phyloP scores from a whole-genome alignment of 2,888 invertebrate species.

The Hypsopygia costalis region DNA sequence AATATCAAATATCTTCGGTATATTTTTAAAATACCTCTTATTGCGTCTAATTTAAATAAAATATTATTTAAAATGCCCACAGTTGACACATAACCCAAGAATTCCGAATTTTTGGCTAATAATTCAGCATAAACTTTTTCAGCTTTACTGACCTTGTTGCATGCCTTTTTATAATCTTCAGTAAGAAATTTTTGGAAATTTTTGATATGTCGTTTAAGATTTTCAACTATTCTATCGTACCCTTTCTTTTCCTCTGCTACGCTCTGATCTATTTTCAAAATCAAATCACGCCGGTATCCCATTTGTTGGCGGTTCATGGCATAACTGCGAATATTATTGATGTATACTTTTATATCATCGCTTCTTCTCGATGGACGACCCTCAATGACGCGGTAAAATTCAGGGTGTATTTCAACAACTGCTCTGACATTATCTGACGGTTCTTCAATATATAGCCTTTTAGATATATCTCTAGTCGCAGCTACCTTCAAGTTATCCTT shows the following conservation, averaged over 20 bases:
- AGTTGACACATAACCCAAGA: constrained; percentile 50
- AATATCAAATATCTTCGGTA: constrained; percentile 65
- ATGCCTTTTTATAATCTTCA: constrained; percentile 69
- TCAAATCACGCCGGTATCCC: constrained; percentile 63
- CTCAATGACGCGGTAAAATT: constrained; percentile 82
- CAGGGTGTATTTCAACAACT: constrained; percentile 83
- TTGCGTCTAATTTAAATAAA: constrained; percentile 66
- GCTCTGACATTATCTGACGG: constrained; percentile 78
- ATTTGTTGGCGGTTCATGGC: constrained; percentile 74
- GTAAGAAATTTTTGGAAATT: constrained; percentile 69
- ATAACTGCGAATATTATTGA: constrained; percentile 73
- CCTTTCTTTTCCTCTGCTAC: constrained; percentile 49
- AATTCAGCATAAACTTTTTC: constrained; percentile 56
- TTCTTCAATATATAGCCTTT: constrained; percentile 78
- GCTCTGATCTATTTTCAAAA: constrained; percentile 58
- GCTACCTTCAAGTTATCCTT: constrained; percentile 67
- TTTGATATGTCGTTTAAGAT: constrained; percentile 60
- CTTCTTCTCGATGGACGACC: constrained; percentile 81
- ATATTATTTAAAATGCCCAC: constrained; percentile 60
- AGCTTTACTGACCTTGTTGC: constrained; percentile 47
- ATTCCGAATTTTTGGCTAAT: constrained; percentile 52
- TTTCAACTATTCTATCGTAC: constrained; percentile 45
- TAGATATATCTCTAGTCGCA: constrained; percentile 75
- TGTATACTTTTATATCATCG: constrained; percentile 80
- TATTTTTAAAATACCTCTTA: constrained; percentile 55